Conservation (phyloP, 2,888 invertebrate species). For the Carterocephalus palaemon region DNA sequence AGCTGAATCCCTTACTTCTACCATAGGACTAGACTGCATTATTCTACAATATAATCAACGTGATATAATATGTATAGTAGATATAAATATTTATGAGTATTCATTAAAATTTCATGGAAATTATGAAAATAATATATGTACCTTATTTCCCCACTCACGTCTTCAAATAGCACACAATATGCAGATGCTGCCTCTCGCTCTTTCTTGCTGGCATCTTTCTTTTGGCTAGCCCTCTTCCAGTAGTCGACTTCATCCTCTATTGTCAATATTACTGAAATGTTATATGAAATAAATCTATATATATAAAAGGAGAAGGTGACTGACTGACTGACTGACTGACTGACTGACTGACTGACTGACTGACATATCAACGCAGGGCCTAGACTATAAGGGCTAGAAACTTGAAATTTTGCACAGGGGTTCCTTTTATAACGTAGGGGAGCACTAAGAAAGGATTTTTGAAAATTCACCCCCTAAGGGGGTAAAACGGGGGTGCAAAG, state of each 20-base stretch:
- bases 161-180: slow-evolving; percentile 80
- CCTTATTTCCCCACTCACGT: slow-evolving; percentile 81
- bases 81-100: not conserved
- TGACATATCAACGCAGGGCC: no score
- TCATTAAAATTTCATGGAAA: not conserved
- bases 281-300: no score
- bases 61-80: not conserved
- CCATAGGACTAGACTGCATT: slow-evolving; percentile 52
- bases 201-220: slow-evolving; percentile 68
- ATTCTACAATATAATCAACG: slow-evolving; percentile 42
- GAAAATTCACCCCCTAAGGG: no score
- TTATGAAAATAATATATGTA: slow-evolving; percentile 35
- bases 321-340: no score
- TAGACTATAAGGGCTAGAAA: no score
- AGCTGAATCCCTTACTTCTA: slow-evolving; percentile 82
- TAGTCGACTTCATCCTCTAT: slow-evolving; percentile 85
- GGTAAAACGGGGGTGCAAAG: no score
- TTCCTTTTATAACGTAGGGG: no score
- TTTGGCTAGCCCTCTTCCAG: slow-evolving; percentile 81
- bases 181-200: slow-evolving; percentile 78
- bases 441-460: no score
- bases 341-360: no score
- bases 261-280: slow-evolving; percentile 79
- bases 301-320: no score
- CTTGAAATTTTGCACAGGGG: no score